Base-by-base conservation (phyloP, 2,888 invertebrate species). In the Perithous albicinctus region DNA sequence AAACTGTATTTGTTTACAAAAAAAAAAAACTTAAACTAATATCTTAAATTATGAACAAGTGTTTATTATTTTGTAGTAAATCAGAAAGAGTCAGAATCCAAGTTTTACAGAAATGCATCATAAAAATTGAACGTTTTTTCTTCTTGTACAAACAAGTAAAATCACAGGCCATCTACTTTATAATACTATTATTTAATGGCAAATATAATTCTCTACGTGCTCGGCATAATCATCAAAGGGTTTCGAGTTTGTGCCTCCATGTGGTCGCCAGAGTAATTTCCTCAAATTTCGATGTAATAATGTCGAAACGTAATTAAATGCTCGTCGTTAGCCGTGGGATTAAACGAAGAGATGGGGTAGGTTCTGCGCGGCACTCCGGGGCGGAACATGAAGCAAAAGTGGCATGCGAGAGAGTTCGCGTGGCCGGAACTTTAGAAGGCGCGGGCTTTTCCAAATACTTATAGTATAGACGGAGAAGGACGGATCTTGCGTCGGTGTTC, bases 401-500 rank as follows among this genome's bases (percentile, higher is more conserved):
- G 54, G 64, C 38, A 38, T 54, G 59, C 48, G 76, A 46, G 76
- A 46, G 59, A n/a, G 41, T 15, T 51, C 63, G 63, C 77, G 69
- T 54, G 77, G 51, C 69, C 32, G 41, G 48, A 61, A 77, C 12
- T 32, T 69, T 61, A 12, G 35, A 63, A 63, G 38, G 63, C 72
- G 67, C 67, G 75, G 32, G 66, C 23, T 56, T 67, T n/a, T 56
- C 41, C 35, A 51, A 78, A 78, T 59, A 70, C 64, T 82, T 48
- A 54, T 70, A 48, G 61, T 48, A 54, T 70, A 48, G 61, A 48
- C 54, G 48, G n/a, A 56, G 26, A 38, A 69, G 32, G 35, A 59
- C 69, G 64, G 56, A 76, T 72, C 75, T 75, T 74, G 67, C 61
- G 43, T 48, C 76, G 59, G 46, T 61, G 72, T 51, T 56, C 51